Base-by-base conservation (phyloP, 2,797 vertebrate genomes). In the Chromis chromis region DNA sequence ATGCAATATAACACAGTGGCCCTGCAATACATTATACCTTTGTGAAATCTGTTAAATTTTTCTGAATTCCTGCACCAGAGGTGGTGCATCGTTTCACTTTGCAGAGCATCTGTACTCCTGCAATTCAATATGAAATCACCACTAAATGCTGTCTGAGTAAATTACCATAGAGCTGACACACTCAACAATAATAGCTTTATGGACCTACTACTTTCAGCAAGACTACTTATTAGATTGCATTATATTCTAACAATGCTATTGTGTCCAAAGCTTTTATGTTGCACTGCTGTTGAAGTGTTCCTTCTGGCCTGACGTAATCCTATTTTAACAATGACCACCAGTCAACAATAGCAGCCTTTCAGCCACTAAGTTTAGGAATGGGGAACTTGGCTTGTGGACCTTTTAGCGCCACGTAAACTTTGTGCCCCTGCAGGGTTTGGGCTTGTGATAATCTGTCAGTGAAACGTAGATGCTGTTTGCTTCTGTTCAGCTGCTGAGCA, bases 331-430 rank as follows among this genome's bases (percentile, higher is more conserved):
- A 39, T 81, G 65, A 69, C 49, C 59, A 49, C 63, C 21, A 50
- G 71, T 74, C 44, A 76, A 73, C 74, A 86, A 71, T 61, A n/a
- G 69, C 79, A 56, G 39, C 53, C 59, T 58, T 54, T 78, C 33
- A 67, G 58, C 25, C 19, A 3, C 39, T 14, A 9, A 6, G 28
- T 70, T 44, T 50, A 3, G 27, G 19, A 33, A 33, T 7, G 17
- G 49, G 61, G 21, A 55, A 22, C 12, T 53, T 42, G n/a, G 3
- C 19, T 65, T 52, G 48, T 62, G 31, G 1, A 22, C 24, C 54
- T 78, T 33, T 46, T n/a, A 36, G 28, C 42, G 3, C 49, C 36
- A 12, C 33, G 52, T 66, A 54, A 69, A 68, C 46, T 25, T 67
- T 54, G 4, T 36, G 5, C 36, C 50, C 10, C 40, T 55, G 54